Conservation (phyloP, 2,113 vertebrate species). For the Bubo scandiacus region DNA sequence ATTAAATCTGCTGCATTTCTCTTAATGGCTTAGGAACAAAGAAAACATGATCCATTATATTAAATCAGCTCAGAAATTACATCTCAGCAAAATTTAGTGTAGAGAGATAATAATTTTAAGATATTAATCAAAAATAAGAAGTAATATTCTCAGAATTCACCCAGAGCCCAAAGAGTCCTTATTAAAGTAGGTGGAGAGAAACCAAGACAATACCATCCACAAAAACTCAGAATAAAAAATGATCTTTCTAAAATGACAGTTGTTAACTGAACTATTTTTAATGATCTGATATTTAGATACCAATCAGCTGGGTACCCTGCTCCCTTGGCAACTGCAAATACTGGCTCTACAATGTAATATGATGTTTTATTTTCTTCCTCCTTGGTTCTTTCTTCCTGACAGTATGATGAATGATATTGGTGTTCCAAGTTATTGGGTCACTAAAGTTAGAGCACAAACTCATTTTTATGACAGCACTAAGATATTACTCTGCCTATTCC, state of each 20-base stretch:
- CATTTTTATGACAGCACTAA: conserved; percentile 41
- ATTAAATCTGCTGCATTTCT: conserved; percentile 21
- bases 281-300: neutral
- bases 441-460: conserved; percentile 35
- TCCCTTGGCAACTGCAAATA: conserved; percentile 14
- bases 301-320: neutral
- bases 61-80: neutral
- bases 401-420: conserved; percentile 38
- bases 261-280: conserved; percentile 23
- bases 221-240: neutral
- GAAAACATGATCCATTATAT: neutral
- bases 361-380: neutral
- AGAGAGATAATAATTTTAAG: neutral
- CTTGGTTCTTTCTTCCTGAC: conserved; percentile 22
- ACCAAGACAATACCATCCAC: neutral
- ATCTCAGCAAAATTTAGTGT: neutral
- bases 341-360: neutral
- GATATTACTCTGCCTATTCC: conserved; percentile 10
- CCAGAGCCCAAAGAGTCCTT: neutral
- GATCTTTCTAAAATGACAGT: neutral
- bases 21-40: conserved; percentile 13
- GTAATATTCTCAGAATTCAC: neutral
- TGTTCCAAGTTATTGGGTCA: conserved; percentile 42
- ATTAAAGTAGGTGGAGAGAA: neutral
- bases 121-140: conserved; percentile 7